phyloP scores from a whole-genome alignment of 2,888 invertebrate genomes.

The Lasioglossum malachurum region DNA sequence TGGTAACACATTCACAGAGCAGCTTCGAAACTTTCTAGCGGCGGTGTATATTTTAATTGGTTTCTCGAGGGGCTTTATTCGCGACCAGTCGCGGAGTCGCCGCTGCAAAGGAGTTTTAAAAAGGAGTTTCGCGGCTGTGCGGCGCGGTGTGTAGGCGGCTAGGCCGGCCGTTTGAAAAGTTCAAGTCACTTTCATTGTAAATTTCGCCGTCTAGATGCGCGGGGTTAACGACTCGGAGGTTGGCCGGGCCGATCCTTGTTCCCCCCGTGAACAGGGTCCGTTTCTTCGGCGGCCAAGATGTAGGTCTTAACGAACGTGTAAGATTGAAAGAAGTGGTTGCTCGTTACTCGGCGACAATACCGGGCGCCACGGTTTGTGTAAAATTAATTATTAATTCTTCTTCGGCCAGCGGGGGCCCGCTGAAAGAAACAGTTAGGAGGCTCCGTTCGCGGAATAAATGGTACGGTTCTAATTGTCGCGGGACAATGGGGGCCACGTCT shows the following conservation, averaged over 20 bases:
- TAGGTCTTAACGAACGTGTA: slow-evolving; percentile 60
- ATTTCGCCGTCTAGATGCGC: slow-evolving; percentile 30
- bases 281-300: slow-evolving; percentile 44
- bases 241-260: slow-evolving; percentile 13
- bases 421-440: slow-evolving; percentile 59
- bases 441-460: slow-evolving; percentile 59
- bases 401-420: slow-evolving; percentile 7
- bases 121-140: slow-evolving; percentile 16
- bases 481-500: slow-evolving; percentile 46
- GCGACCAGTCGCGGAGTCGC: slow-evolving; percentile 9
- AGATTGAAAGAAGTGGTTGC: slow-evolving; percentile 52
- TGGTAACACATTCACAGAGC: not conserved
- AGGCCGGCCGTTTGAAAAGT: slow-evolving; percentile 17
- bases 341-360: slow-evolving; percentile 55
- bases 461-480: slow-evolving; percentile 58
- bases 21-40: not conserved
- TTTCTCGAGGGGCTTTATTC: slow-evolving; percentile 50
- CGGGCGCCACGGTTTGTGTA: slow-evolving; percentile 43
- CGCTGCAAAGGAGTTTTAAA: slow-evolving; percentile 15
- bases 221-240: slow-evolving; percentile 43
- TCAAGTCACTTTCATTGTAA: slow-evolving; percentile 43
- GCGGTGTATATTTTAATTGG: slow-evolving; percentile 44
- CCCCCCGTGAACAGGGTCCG: not conserved
- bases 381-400: slow-evolving; percentile 63
- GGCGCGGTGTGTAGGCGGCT: slow-evolving; percentile 3